phyloP scores from a whole-genome alignment of 2,113 vertebrate genomes.

The Martes martes region DNA sequence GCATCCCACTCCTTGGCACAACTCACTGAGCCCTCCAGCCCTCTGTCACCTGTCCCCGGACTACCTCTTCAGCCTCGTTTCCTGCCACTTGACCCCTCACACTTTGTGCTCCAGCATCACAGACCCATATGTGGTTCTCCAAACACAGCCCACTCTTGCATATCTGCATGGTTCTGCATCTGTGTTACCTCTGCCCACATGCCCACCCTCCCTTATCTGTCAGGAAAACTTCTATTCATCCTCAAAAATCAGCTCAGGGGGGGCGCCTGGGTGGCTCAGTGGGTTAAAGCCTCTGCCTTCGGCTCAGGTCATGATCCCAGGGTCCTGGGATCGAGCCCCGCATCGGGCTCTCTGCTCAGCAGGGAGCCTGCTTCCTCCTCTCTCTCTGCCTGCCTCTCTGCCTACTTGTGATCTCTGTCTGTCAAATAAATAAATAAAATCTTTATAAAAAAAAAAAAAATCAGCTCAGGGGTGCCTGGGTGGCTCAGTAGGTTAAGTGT shows the following conservation, averaged over 20 bases:
- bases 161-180: not conserved
- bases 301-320: no score
- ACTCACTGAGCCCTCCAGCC: not conserved
- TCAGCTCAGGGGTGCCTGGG: not conserved
- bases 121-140: not conserved
- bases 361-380: no score
- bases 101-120: not conserved
- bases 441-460: not conserved
- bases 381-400: no score
- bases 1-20: not conserved
- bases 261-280: no score
- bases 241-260: not conserved
- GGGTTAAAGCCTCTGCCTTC: no score
- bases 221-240: not conserved
- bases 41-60: not conserved
- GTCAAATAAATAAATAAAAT: no score
- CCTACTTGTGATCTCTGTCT: no score
- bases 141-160: not conserved
- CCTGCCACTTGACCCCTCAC: not conserved
- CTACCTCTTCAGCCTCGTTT: not conserved
- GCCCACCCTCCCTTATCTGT: not conserved
- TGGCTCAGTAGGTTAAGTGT: no score
- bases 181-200: not conserved
- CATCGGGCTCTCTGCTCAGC: no score
- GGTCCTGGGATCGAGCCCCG: no score